A percentile compares a stretch with the other conserved stretches of the same genome.
phyloP scores from a whole-genome alignment of 2,797 vertebrate species.

The Coregonus ussuriensis region DNA sequence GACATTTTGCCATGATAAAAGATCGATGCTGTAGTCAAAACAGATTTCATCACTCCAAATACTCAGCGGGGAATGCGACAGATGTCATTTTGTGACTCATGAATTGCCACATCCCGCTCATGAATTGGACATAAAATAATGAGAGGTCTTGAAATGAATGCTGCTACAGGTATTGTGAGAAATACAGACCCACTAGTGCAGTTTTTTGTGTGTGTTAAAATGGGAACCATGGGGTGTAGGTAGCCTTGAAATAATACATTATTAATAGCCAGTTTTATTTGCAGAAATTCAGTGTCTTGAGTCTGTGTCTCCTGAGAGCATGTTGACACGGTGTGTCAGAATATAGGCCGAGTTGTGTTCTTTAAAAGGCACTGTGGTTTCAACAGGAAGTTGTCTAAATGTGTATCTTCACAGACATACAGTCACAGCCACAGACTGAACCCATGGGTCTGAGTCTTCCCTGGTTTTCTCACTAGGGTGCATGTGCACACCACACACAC shows the following conservation, averaged over 20 bases:
- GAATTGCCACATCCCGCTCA: background rate
- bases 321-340: background rate
- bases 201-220: too few species aligned
- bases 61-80: background rate
- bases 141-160: background rate
- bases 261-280: background rate
- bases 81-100: background rate
- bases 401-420: background rate
- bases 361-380: constrained; percentile 37
- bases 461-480: background rate
- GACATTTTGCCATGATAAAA: background rate
- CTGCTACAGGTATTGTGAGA: background rate
- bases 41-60: background rate
- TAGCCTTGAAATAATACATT: too few species aligned
- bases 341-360: constrained; percentile 3
- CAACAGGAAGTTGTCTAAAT: constrained; percentile 21
- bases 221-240: too few species aligned
- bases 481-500: background rate
- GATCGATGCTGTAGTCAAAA: background rate
- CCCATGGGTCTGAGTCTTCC: background rate
- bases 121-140: background rate
- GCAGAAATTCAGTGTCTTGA: background rate
- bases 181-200: too few species aligned
- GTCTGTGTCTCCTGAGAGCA: background rate
- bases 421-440: background rate